Conservation (phyloP, 2,113 vertebrate genomes). For the Epinephelus moara region DNA sequence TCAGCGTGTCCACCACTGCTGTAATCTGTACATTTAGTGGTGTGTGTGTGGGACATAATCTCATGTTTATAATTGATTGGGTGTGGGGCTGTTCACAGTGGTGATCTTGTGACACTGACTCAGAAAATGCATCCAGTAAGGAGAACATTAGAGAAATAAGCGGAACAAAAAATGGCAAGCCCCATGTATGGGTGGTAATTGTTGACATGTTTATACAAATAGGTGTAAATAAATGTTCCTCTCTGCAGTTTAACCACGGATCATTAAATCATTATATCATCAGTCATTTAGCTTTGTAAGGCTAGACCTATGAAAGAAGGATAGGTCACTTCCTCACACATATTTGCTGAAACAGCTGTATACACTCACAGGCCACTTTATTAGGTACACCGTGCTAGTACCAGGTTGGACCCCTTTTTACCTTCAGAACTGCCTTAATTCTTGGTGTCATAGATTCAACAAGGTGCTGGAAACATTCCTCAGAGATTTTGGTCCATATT, state of each 20-base stretch:
- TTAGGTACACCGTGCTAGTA: too few relatives aligned
- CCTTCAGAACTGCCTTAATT: too few relatives aligned
- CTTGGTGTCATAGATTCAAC: too few relatives aligned
- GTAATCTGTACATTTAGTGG: not conserved
- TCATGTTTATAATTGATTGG: not conserved
- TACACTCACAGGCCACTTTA: too few relatives aligned
- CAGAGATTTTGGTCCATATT: too few relatives aligned
- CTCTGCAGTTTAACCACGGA: slow-evolving; percentile 1
- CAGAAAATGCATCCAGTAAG: not conserved
- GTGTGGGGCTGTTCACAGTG: not conserved
- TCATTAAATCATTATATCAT: not conserved
- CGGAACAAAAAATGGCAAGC: not conserved
- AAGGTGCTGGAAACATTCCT: too few relatives aligned
- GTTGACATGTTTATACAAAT: not conserved
- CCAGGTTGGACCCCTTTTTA: too few relatives aligned
- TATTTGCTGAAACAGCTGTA: too few relatives aligned
- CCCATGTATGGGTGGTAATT: not conserved
- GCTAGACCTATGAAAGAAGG: not conserved
- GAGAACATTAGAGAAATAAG: not conserved
- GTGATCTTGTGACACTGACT: not conserved
- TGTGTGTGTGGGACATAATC: not conserved
- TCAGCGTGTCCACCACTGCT: not conserved
- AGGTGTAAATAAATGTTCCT: not conserved
- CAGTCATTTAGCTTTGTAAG: not conserved
- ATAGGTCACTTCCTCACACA: not conserved